Percentiles rank a stretch among this genome's conserved stretches.
Evolutionary conservation across 1,140 invertebrate genomes (phyloP).

Genomic region (Hylyphantes graminicola): DNA sequence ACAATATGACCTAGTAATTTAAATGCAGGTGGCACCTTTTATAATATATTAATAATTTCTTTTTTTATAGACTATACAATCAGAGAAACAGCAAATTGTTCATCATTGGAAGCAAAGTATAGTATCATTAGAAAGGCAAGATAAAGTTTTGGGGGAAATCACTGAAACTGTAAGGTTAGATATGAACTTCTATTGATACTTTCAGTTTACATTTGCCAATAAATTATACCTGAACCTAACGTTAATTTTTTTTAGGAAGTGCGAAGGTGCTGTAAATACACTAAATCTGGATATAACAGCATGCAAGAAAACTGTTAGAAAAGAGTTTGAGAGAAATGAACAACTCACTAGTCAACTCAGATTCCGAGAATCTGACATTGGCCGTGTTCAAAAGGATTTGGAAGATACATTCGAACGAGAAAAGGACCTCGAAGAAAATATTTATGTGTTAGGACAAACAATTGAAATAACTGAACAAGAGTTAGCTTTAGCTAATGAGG

Average conservation of each 20-base stretch:
- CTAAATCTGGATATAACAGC: constrained; percentile 45
- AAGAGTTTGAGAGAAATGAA: constrained; percentile 53
- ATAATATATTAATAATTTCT: not conserved
- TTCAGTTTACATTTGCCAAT: not conserved
- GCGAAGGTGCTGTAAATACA: constrained; percentile 28
- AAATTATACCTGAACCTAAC: not conserved
- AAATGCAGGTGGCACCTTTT: too few relatives aligned
- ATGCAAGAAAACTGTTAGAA: constrained; percentile 43
- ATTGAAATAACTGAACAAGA: constrained; percentile 47
- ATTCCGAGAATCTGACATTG: constrained; percentile 40
- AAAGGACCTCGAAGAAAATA: constrained; percentile 47
- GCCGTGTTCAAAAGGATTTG: constrained; percentile 13
- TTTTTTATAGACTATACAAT: constrained; percentile 40
- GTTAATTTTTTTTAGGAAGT: constrained; percentile 25
- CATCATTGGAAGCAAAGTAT: constrained; percentile 55
- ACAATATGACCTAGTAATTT: too few relatives aligned
- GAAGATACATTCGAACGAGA: not conserved
- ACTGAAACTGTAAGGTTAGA: constrained; percentile 19
- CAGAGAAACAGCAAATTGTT: constrained; percentile 52
- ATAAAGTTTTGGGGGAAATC: constrained; percentile 36
- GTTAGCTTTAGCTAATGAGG: constrained; percentile 29
- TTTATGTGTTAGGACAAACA: constrained; percentile 34
- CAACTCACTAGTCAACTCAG: constrained; percentile 15
- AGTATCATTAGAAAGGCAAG: constrained; percentile 41
- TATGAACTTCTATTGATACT: constrained; percentile 2